Base-by-base conservation (phyloP, 2,888 invertebrate genomes). In the Lypha dubia region DNA sequence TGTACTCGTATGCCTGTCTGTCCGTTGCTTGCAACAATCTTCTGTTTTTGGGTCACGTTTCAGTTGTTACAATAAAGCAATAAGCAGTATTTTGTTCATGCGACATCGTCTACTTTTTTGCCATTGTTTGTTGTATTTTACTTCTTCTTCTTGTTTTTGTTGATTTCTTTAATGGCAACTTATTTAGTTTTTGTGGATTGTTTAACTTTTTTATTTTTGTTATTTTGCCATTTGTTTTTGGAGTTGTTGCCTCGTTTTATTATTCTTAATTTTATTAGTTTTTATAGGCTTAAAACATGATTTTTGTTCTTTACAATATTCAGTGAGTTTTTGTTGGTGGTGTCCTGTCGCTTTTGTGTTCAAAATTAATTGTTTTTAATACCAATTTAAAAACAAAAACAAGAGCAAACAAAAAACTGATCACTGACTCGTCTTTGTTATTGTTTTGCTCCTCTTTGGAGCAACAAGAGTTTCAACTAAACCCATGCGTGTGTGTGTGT, bases 21-120 rank as follows among this genome's bases (percentile, higher is more conserved):
- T 49, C 7, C 15, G 20, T 58, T 24, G 67, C 46, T 46, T 56
- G 32, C 67, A 80, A 74, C 74, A 62, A 71, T 79, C 71, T 65
- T 79, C 32, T 74, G 81, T 84, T 84, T 84, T 79, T 84, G 77
- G 84, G 84, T 84, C 84, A 84, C 84, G 84, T 84, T 84, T 84
- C 79, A 81, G 81, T 84, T 84, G 84, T 84, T 84, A 84, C 84
- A 84, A 84, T 75, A 84, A 79, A 84, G 83, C 79, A 81, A 83
- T 83, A 83, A 81, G 71, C 80, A 77, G 77, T 68, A 83, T 85
- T 85, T 83, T 85, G 79, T 79, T 83, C 73, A 80, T 76, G 80
- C 76, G 71, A 84, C 84, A 79, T 80, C 86, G 71, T 75, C 58
- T 75, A 75, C 63, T 76, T 80, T 67, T 79, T 58, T 62, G 22